Percentiles rank a stretch among this genome's conserved stretches.
phyloP scores from a whole-genome alignment of 2,888 invertebrate species.

The Parelbella ahira region DNA sequence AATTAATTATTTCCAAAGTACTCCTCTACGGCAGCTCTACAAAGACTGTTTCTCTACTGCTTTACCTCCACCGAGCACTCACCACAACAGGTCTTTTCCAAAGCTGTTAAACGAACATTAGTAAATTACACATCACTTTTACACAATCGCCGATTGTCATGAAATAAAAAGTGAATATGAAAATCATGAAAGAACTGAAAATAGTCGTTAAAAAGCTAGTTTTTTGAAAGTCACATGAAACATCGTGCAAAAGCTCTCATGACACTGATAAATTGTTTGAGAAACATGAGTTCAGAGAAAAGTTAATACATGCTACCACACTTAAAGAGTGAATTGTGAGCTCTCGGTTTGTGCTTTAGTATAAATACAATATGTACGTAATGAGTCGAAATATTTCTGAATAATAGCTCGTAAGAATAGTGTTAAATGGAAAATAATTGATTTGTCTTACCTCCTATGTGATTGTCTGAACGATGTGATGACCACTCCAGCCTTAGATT shows the following conservation, averaged over 20 bases:
- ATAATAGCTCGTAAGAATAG: background rate
- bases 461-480: constrained; percentile 94
- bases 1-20: constrained; percentile 47
- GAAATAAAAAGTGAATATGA: constrained; percentile 4
- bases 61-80: constrained; percentile 72
- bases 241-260: constrained; percentile 50
- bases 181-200: constrained; percentile 22
- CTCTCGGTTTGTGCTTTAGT: constrained; percentile 46
- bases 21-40: constrained; percentile 62
- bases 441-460: constrained; percentile 85
- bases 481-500: constrained; percentile 90
- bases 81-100: constrained; percentile 79
- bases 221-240: constrained; percentile 29
- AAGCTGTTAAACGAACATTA: constrained; percentile 74
- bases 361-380: constrained; percentile 25
- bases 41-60: constrained; percentile 51
- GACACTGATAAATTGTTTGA: constrained; percentile 29
- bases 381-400: constrained; percentile 2
- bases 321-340: constrained; percentile 47
- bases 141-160: constrained; percentile 27
- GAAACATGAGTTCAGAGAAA: constrained; percentile 32
- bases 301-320: constrained; percentile 60
- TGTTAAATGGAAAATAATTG: background rate
- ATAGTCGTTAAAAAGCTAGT: constrained; percentile 7
- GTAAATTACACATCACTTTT: constrained; percentile 43